Percentiles rank a stretch among this genome's conserved stretches.
These are phyloP conservation scores for Brachionus plicatilis DNA, from an alignment of 1,140 invertebrate species.

Conservation along the genomic window DNA sequence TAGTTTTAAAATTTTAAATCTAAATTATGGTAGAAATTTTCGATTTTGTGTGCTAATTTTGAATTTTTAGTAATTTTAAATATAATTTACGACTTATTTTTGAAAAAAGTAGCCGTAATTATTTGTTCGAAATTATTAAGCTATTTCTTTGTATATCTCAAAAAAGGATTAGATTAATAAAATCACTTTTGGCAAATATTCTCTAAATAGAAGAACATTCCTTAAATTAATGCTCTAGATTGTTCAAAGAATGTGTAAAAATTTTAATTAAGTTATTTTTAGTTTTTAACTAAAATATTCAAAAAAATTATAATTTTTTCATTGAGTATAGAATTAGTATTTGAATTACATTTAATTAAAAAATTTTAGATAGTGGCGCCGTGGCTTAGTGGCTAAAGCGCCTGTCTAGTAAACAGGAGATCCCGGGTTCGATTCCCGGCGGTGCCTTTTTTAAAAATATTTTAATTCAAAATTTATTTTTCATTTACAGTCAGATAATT, in stretches of 20 bases:
- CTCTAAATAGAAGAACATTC: not conserved
- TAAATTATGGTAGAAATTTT: not conserved
- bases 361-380: not conserved
- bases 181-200: not conserved
- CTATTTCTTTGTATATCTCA: not conserved
- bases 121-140: not conserved
- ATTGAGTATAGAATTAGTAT: not conserved
- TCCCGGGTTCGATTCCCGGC: not conserved
- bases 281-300: not conserved
- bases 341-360: not conserved
- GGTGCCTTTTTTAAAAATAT: not conserved
- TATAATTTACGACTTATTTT: not conserved
- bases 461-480: no score
- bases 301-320: not conserved
- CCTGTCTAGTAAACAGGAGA: not conserved
- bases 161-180: not conserved
- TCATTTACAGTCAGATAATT: no score
- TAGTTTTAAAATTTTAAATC: not conserved
- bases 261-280: not conserved
- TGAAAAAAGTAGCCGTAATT: not conserved
- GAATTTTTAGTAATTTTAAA: not conserved
- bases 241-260: not conserved
- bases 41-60: not conserved
- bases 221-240: not conserved
- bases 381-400: not conserved